phyloP scores from a whole-genome alignment of 2,888 invertebrate species.

The Saturnia pavonia region DNA sequence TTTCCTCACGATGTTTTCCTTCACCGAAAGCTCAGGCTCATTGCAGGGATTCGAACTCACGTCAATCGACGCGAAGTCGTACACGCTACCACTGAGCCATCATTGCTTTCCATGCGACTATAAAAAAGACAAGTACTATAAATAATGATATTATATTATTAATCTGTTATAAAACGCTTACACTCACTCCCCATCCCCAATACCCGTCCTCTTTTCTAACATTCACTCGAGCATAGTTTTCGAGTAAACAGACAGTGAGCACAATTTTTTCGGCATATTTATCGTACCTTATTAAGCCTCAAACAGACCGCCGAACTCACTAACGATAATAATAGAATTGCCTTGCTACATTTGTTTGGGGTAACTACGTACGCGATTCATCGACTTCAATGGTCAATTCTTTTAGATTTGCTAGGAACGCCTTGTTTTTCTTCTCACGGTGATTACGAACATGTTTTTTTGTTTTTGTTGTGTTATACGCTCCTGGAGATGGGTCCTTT shows the following conservation, averaged over 20 bases:
- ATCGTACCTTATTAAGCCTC: slow-evolving; percentile 35
- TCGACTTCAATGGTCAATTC: background rate
- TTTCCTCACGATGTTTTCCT: no score
- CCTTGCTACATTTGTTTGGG: slow-evolving; percentile 17
- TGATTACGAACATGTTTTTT: background rate
- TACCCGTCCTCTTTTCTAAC: slow-evolving; percentile 12
- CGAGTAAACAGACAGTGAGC: slow-evolving; percentile 20
- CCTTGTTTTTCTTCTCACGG: background rate
- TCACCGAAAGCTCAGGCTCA: no score
- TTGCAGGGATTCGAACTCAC: no score
- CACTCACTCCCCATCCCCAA: background rate
- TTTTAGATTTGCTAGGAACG: background rate
- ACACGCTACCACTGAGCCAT: no score
- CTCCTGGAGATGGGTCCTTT: background rate
- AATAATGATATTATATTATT: no score
- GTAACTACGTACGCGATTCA: slow-evolving; percentile 16
- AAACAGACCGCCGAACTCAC: slow-evolving; percentile 29
- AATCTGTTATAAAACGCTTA: background rate
- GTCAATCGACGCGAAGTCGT: no score
- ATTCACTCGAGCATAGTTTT: slow-evolving; percentile 24
- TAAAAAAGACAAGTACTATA: no score
- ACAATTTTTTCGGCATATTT: slow-evolving; percentile 33
- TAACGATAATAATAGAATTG: slow-evolving; percentile 36
- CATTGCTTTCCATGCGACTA: no score
- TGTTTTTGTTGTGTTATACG: background rate